Conservation (phyloP, 2,888 invertebrate species). For the Lepidochrysops patricia region DNA sequence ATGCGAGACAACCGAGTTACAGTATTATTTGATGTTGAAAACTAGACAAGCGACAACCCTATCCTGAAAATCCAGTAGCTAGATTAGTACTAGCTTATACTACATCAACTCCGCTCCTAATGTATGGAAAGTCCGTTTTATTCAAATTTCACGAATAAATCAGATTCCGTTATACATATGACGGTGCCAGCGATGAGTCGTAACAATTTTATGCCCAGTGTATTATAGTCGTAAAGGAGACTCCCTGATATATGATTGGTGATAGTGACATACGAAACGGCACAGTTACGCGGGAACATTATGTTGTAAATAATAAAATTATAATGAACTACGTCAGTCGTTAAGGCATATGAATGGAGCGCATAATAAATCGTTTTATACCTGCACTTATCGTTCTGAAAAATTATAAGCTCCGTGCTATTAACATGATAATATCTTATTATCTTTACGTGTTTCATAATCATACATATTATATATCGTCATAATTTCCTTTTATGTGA, state of each 20-base stretch:
- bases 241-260: constrained; percentile 19
- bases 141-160: constrained; percentile 22
- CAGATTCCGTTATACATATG: constrained; percentile 20
- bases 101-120: constrained; percentile 5
- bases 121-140: constrained; percentile 12
- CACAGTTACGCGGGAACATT: constrained; percentile 14
- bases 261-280: constrained; percentile 21
- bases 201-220: constrained; percentile 26
- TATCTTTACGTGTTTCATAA: background rate
- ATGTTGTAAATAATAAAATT: constrained; percentile 8
- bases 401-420: background rate
- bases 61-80: background rate
- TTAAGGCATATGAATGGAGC: background rate
- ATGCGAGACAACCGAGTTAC: too few species aligned
- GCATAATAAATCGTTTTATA: constrained; percentile 5
- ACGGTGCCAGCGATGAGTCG: constrained; percentile 24
- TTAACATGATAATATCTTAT: constrained; percentile 4
- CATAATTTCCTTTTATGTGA: background rate
- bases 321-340: constrained; percentile 5
- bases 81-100: constrained; percentile 4
- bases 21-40: background rate
- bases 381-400: constrained; percentile 5
- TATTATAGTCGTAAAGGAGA: constrained; percentile 24
- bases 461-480: too few species aligned
- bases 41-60: background rate